Base-by-base conservation (phyloP, 2,888 invertebrate species). In the Craniophora ligustri region DNA sequence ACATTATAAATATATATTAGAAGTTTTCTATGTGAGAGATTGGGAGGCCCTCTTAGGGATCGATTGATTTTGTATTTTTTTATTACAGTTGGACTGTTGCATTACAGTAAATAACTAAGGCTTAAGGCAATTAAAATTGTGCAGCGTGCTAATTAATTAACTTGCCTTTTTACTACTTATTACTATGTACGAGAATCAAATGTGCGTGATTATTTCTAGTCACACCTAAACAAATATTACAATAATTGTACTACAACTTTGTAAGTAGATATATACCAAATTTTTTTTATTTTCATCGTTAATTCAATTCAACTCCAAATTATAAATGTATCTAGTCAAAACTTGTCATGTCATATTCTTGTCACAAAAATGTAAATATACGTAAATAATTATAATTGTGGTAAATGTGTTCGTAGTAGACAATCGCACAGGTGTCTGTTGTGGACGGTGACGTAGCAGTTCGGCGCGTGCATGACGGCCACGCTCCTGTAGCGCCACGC, bases 381-480 rank as follows among this genome's bases (percentile, higher is more conserved):
- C n/a, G n/a, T n/a, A 30, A 40, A 13, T 35, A 31, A 3, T 6
- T 46, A 55, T 39, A 36, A 32, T 38, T 31, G 14, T 11, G 58
- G 55, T 40, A 34, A 40, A 16, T 42, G 41, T 55, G 58, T 54
- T 51, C 73, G 62, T 36, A 91, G 81, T 30, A 86, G 79, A 65
- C 92, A 92, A 76, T 87, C 79, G 71, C 92, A 92, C 61, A 79
- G 81, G 35, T 80, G 82, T 46, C 73, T 67, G 48, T 82, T 72
- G 56, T 78, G 77, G 46, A 85, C 79, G 28, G 86, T 79, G 66
- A 89, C 79, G 65, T 85, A 78, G 82, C 92, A 92, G 21, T 81
- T 70, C 5, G 91, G 85, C 44, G 92, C 89, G 70, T 92, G 92
- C 39, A 83, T 74, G 38, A 79, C 68, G 18, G 81, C 75, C 54